Evolutionary conservation across 2,888 invertebrate species (phyloP).

Genomic region (Odontomyia ornata): DNA sequence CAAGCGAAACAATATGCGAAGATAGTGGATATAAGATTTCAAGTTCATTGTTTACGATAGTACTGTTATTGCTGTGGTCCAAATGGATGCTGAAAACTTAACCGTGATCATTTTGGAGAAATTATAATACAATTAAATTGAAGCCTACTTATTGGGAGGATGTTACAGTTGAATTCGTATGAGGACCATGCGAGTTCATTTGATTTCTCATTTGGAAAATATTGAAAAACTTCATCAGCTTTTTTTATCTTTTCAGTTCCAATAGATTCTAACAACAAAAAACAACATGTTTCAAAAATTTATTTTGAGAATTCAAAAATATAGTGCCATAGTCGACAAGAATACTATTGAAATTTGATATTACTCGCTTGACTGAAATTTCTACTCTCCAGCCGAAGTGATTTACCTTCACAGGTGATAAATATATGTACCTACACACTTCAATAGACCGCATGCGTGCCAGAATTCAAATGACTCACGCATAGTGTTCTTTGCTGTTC

Average conservation of each 20-base stretch:
- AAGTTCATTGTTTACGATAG: constrained; percentile 37
- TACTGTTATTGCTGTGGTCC: not conserved
- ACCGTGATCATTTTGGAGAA: not conserved
- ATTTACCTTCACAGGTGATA: constrained; percentile 43
- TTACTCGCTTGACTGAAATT: constrained; percentile 50
- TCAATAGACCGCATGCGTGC: constrained; percentile 18
- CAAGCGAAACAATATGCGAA: not conserved
- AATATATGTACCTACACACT: constrained; percentile 24
- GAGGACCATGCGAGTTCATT: too few relatives aligned
- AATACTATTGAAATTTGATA: constrained; percentile 46
- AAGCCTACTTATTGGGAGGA: not conserved
- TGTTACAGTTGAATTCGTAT: not conserved
- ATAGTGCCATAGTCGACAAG: not conserved
- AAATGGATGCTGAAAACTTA: constrained; percentile 12
- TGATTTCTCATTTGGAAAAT: too few relatives aligned
- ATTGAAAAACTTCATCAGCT: too few relatives aligned
- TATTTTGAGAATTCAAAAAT: not conserved
- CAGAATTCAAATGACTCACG: not conserved
- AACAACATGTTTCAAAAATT: not conserved
- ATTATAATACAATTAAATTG: constrained; percentile 12
- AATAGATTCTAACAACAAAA: too few relatives aligned
- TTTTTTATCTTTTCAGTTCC: too few relatives aligned
- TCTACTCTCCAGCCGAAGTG: constrained; percentile 28
- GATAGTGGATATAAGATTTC: not conserved
- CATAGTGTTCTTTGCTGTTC: constrained; percentile 2